phyloP scores from a whole-genome alignment of 2,113 vertebrate species.

The Rallus limicola region DNA sequence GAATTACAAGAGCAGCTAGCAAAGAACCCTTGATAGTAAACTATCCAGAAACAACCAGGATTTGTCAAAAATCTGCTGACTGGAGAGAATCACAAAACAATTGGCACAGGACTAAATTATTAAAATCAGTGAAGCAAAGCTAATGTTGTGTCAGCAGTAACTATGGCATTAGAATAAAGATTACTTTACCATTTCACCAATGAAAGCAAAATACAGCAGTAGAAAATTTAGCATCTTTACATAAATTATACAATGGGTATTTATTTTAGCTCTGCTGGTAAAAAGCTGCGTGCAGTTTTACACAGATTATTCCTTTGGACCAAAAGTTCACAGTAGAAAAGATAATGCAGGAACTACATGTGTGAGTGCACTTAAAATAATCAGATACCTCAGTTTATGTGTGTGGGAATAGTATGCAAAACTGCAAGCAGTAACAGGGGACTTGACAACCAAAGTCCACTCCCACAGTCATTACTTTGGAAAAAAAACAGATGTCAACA shows the following conservation, averaged over 20 bases:
- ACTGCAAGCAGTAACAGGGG: background rate
- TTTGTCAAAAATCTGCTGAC: background rate
- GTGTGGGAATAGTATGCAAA: background rate
- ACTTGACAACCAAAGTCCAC: background rate
- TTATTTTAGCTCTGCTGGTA: background rate
- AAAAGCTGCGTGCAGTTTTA: background rate
- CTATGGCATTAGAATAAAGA: background rate
- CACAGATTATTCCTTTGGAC: background rate
- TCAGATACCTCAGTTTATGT: background rate
- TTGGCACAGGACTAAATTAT: background rate
- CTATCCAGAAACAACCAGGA: background rate
- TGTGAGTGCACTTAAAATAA: background rate
- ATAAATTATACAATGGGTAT: background rate
- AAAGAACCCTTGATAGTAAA: background rate
- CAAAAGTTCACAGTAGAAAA: background rate
- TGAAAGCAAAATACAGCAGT: background rate
- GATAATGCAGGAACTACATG: background rate
- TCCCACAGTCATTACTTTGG: background rate
- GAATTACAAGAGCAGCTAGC: background rate
- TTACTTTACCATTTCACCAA: background rate
- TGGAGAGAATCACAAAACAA: background rate
- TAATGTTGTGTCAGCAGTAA: background rate
- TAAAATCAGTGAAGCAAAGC: background rate
- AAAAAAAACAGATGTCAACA: constrained; percentile 21
- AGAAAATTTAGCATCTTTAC: background rate